Evolutionary conservation across 64 coral and sea anemone genomes (phyloP).

Genomic region (Porites australiensis): DNA sequence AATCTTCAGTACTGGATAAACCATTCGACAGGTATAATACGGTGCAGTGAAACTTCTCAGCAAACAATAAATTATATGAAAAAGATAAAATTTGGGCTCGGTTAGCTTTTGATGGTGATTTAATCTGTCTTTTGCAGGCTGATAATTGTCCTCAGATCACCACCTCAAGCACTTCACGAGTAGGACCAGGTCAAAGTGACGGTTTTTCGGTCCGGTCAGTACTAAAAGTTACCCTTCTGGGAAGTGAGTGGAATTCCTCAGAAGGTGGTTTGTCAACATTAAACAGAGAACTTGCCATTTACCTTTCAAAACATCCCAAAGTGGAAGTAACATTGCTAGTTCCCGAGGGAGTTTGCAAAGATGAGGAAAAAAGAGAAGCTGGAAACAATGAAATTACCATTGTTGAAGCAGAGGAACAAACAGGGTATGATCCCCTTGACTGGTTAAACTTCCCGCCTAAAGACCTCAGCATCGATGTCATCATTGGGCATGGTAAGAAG

Average conservation of each 20-base stretch:
- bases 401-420: neutral
- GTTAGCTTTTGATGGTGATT: too few relatives aligned
- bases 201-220: neutral
- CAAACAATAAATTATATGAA: too few relatives aligned
- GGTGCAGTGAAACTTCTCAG: too few relatives aligned
- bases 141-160: too few relatives aligned
- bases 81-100: too few relatives aligned
- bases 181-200: neutral
- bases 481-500: conserved; percentile 42
- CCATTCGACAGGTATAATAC: too few relatives aligned
- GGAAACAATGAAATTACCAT: neutral
- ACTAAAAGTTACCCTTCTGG: conserved; percentile 6
- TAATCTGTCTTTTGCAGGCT: too few relatives aligned
- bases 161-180: too few relatives aligned
- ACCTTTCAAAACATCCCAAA: conserved; percentile 29
- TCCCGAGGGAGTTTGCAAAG: neutral
- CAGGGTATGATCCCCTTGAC: neutral
- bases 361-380: conserved; percentile 7
- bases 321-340: conserved; percentile 18
- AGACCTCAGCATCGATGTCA: neutral
- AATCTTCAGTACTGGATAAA: too few relatives aligned
- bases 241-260: neutral
- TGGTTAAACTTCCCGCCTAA: neutral
- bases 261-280: neutral
- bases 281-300: conserved; percentile 41